Evolutionary conservation across 2,113 vertebrate species (phyloP).

Genomic region (Epinephelus moara): DNA sequence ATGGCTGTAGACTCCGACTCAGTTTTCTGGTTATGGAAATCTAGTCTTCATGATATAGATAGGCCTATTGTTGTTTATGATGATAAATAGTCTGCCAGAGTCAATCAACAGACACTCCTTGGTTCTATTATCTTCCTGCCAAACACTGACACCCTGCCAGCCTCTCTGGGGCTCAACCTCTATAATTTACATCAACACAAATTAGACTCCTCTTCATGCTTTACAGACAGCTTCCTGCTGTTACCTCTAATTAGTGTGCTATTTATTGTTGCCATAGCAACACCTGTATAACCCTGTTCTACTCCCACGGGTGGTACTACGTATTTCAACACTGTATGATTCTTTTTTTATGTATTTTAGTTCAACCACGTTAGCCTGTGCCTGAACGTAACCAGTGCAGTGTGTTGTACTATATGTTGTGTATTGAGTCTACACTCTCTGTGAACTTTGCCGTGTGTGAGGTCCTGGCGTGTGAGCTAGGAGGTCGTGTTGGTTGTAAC

Average conservation of each 20-base stretch:
- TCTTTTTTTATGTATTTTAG: not conserved
- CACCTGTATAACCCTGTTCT: not conserved
- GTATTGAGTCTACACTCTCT: not conserved
- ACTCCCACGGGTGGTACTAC: not conserved
- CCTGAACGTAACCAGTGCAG: not conserved
- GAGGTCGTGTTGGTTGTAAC: not conserved
- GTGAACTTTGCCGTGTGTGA: not conserved
- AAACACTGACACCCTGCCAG: slow-evolving; percentile 2
- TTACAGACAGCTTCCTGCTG: slow-evolving; percentile 30
- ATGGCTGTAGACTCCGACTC: no score
- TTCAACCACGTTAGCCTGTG: not conserved
- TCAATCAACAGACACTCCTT: not conserved
- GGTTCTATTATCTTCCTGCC: slow-evolving; percentile 19
- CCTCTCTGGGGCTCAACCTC: not conserved
- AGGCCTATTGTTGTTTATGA: not conserved
- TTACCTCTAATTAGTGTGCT: slow-evolving; percentile 15
- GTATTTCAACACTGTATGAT: not conserved
- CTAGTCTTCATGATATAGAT: not conserved
- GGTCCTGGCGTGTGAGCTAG: not conserved
- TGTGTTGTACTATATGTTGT: not conserved
- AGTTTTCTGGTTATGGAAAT: not conserved
- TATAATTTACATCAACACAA: slow-evolving; percentile 44
- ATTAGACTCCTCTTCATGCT: slow-evolving; percentile 26
- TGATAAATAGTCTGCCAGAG: not conserved
- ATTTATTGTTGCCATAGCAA: slow-evolving; percentile 30